Evolutionary conservation across 2,888 invertebrate genomes (phyloP).

Genomic region (Cryptocephalus primarius): DNA sequence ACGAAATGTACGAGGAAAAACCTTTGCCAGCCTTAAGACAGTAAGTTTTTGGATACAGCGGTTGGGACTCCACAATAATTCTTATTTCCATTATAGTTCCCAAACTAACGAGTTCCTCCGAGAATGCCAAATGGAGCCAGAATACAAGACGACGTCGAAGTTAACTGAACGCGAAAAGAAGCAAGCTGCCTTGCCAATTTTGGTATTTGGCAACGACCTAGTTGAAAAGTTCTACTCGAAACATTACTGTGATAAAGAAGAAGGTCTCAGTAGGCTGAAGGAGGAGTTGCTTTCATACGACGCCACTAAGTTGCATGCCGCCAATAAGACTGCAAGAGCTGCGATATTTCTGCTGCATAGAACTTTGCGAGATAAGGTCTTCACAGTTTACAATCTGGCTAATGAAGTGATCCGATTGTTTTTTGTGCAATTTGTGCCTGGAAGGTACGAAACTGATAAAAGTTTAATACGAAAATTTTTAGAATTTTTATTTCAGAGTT

Average conservation of each 20-base stretch:
- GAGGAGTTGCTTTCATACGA: slow-evolving; percentile 43
- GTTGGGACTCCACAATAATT: too few relatives aligned
- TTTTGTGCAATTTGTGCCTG: slow-evolving; percentile 75
- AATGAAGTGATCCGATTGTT: slow-evolving; percentile 71
- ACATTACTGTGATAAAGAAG: slow-evolving; percentile 81
- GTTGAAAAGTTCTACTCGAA: slow-evolving; percentile 88
- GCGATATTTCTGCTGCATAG: slow-evolving; percentile 70
- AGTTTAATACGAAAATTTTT: background rate
- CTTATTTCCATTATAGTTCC: slow-evolving; percentile 44
- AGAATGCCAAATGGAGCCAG: slow-evolving; percentile 53
- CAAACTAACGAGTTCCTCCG: slow-evolving; percentile 74
- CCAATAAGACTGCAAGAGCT: slow-evolving; percentile 74
- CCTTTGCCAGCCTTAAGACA: slow-evolving; percentile 75
- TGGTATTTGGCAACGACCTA: slow-evolving; percentile 82
- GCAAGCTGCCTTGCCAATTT: slow-evolving; percentile 80
- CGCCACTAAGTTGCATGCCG: slow-evolving; percentile 39
- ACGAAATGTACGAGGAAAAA: slow-evolving; percentile 80
- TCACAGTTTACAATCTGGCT: slow-evolving; percentile 76
- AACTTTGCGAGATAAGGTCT: slow-evolving; percentile 76
- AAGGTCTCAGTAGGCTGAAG: slow-evolving; percentile 63
- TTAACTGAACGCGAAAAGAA: slow-evolving; percentile 72
- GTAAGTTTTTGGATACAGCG: slow-evolving; percentile 41
- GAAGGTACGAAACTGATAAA: slow-evolving; percentile 44
- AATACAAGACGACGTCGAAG: slow-evolving; percentile 45
- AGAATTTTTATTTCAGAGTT: slow-evolving; percentile 46